Evolutionary conservation across 2,113 vertebrate genomes (phyloP).

Genomic region (Drymodes brunneopygia): DNA sequence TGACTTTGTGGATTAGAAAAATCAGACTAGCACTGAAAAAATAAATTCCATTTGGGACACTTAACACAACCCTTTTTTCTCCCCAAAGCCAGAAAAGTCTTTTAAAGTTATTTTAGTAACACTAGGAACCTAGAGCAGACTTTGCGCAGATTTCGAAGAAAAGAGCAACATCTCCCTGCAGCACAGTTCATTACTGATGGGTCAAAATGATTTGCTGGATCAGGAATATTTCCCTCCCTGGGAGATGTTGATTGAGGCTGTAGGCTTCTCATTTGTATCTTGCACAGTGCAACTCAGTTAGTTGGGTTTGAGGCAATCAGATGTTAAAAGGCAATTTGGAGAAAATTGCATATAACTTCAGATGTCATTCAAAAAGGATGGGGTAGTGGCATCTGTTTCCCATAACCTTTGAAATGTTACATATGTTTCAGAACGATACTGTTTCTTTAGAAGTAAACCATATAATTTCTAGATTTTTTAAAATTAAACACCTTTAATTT

Average conservation of each 20-base stretch:
- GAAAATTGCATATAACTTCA: slow-evolving; percentile 49
- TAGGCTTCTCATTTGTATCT: slow-evolving; percentile 16
- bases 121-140: not conserved
- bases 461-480: slow-evolving; percentile 23
- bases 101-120: not conserved
- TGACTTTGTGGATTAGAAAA: not conserved
- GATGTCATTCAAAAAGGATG: slow-evolving; percentile 27
- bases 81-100: not conserved
- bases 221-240: not conserved
- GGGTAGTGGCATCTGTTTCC: slow-evolving; percentile 48
- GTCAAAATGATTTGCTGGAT: slow-evolving; percentile 5
- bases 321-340: slow-evolving; percentile 48
- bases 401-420: slow-evolving; percentile 41
- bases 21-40: not conserved
- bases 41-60: not conserved
- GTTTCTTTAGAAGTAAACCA: slow-evolving; percentile 38
- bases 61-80: not conserved
- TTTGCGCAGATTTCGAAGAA: not conserved
- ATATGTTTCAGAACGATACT: not conserved
- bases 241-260: not conserved
- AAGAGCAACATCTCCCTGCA: not conserved
- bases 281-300: not conserved
- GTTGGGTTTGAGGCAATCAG: slow-evolving; percentile 20
- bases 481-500: slow-evolving; percentile 44
- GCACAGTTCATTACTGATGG: not conserved